Evolutionary conservation across 2,797 vertebrate genomes (phyloP).

Genomic region (Mormyrus proboscirostris): DNA sequence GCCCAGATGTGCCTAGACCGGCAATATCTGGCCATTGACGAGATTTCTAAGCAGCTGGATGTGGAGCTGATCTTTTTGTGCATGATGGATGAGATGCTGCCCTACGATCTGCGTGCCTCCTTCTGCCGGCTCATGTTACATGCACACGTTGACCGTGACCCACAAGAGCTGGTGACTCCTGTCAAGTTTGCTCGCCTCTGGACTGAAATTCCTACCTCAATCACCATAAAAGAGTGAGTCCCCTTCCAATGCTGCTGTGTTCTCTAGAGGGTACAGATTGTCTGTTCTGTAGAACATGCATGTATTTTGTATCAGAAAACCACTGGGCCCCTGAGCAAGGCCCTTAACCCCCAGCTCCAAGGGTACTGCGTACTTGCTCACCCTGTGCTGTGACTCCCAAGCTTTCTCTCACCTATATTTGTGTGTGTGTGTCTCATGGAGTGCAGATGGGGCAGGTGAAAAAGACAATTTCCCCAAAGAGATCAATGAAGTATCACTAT

Average conservation of each 20-base stretch:
- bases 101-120: slow-evolving; percentile 88
- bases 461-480: not conserved
- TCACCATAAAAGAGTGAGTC: slow-evolving; percentile 93
- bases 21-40: slow-evolving; percentile 92
- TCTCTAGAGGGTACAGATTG: not conserved
- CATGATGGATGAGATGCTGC: slow-evolving; percentile 92
- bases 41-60: slow-evolving; percentile 93
- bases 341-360: not conserved
- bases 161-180: slow-evolving; percentile 89
- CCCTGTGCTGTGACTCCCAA: not conserved
- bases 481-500: not conserved
- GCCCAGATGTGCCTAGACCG: slow-evolving; percentile 96
- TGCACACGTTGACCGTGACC: slow-evolving; percentile 89
- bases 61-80: slow-evolving; percentile 95
- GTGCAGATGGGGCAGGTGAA: not conserved
- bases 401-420: not conserved
- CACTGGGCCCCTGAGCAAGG: not conserved
- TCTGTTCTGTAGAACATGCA: not conserved
- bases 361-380: not conserved
- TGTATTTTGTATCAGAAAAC: not conserved
- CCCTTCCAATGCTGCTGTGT: not conserved
- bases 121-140: slow-evolving; percentile 98
- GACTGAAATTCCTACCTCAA: slow-evolving; percentile 89
- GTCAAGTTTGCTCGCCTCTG: slow-evolving; percentile 94
- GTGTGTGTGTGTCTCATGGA: not conserved